Evolutionary conservation across 2,797 vertebrate species (phyloP).

Genomic region (Galagoides demidoff): DNA sequence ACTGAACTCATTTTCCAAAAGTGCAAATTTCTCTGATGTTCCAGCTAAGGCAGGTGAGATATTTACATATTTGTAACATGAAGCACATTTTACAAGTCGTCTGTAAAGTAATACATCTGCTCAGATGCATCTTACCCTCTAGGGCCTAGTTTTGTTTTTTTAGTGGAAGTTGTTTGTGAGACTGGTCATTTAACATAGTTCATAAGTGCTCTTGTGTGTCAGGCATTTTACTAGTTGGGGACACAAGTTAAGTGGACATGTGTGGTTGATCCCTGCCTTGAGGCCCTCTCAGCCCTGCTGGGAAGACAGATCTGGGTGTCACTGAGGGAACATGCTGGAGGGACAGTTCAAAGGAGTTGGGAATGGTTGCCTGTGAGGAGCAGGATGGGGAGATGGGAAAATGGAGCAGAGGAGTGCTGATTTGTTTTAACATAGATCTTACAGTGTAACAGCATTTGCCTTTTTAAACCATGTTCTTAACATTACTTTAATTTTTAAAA

Average conservation of each 20-base stretch:
- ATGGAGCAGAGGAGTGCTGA: neutral
- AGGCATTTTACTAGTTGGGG: neutral
- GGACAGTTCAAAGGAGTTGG: neutral
- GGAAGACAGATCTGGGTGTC: neutral
- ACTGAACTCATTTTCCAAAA: conserved; percentile 89
- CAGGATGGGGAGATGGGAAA: neutral
- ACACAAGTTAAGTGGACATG: neutral
- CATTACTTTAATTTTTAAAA: neutral
- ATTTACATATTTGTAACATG: conserved; percentile 28
- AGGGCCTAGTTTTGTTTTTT: neutral
- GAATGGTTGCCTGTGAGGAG: neutral
- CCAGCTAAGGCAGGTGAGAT: conserved; percentile 89
- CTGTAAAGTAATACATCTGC: neutral
- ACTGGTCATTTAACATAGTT: neutral
- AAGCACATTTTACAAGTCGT: neutral
- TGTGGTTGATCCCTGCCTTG: neutral
- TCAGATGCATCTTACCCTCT: neutral
- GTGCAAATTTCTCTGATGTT: conserved; percentile 82
- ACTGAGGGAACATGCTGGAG: neutral
- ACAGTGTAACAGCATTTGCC: neutral
- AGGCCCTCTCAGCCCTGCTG: neutral
- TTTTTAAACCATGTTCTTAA: neutral
- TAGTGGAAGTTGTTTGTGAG: conserved; percentile 38
- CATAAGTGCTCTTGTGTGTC: conserved; percentile 1
- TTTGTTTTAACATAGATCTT: neutral